Conservation (phyloP, 2,888 invertebrate genomes). For the Diloba caeruleocephala region DNA sequence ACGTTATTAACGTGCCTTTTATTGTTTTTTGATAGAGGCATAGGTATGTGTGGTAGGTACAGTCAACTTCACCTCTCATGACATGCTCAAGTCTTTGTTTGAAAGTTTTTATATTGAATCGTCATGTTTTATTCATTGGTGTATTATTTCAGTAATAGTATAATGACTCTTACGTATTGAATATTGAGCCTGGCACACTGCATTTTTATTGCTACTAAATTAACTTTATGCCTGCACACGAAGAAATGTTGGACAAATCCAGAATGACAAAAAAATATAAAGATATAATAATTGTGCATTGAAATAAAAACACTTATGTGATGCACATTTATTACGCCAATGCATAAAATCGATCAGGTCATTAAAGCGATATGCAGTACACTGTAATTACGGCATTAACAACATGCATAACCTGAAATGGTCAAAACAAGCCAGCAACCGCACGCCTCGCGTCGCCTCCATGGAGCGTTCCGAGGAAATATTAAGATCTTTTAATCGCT, state of each 20-base stretch:
- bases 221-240: too few relatives aligned
- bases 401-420: constrained; percentile 74
- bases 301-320: constrained; percentile 12
- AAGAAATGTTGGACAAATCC: too few relatives aligned
- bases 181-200: too few relatives aligned
- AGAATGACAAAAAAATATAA: constrained; percentile 2
- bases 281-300: constrained; percentile 10
- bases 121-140: too few relatives aligned
- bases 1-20: constrained; percentile 75
- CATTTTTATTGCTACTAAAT: too few relatives aligned
- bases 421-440: constrained; percentile 70
- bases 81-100: too few relatives aligned
- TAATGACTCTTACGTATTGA: too few relatives aligned
- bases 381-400: constrained; percentile 75
- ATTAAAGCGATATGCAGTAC: constrained; percentile 65
- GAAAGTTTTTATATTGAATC: too few relatives aligned
- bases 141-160: too few relatives aligned
- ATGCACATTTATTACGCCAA: constrained; percentile 45
- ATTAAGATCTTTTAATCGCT: constrained; percentile 58
- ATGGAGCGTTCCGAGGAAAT: constrained; percentile 68
- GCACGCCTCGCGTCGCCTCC: constrained; percentile 58
- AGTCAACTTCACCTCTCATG: not conserved
- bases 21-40: constrained; percentile 65
- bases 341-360: constrained; percentile 68
- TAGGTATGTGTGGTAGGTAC: constrained; percentile 11